Percentiles rank a stretch among this genome's conserved stretches.
Evolutionary conservation across 2,113 vertebrate species (phyloP).

Genomic region (Austrofundulus limnaeus): DNA sequence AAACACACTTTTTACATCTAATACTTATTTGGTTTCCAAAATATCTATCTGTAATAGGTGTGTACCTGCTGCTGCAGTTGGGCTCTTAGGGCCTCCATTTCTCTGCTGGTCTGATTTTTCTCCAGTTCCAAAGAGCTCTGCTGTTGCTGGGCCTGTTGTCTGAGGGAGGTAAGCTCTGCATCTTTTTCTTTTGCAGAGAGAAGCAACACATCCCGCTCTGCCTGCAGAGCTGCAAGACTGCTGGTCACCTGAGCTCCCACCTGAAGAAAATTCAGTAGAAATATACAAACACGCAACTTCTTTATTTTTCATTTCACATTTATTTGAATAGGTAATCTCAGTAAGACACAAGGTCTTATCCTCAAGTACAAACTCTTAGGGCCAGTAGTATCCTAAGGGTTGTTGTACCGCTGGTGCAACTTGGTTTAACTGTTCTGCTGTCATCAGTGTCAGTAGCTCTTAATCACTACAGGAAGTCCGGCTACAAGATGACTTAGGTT

Average conservation of each 20-base stretch:
- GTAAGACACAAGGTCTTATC: too few relatives aligned
- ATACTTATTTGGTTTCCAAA: background rate
- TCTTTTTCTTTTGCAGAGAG: constrained; percentile 54
- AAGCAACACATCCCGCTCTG: constrained; percentile 75
- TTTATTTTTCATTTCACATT: too few relatives aligned
- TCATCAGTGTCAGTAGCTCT: too few relatives aligned
- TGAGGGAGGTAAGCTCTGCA: constrained; percentile 71
- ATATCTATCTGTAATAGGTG: rapidly evolving
- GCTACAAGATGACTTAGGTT: too few relatives aligned
- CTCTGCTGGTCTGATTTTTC: constrained; percentile 64
- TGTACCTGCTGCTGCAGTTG: constrained; percentile 82
- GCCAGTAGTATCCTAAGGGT: too few relatives aligned
- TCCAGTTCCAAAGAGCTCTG: constrained; percentile 61
- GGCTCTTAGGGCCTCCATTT: constrained; percentile 72
- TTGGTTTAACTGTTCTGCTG: too few relatives aligned
- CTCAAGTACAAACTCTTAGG: too few relatives aligned
- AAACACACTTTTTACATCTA: background rate
- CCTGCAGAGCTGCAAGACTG: constrained; percentile 73
- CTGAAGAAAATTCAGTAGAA: constrained; percentile 52
- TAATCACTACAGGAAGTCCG: too few relatives aligned
- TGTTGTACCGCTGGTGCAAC: too few relatives aligned
- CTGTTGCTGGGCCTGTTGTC: constrained; percentile 69
- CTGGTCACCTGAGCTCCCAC: constrained; percentile 66
- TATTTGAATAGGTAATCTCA: too few relatives aligned
- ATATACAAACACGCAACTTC: background rate